Evolutionary conservation across 2,888 invertebrate species (phyloP), one percentile per base, ranked within the genome.

Genomic region (Marronus borbonicus): DNA sequence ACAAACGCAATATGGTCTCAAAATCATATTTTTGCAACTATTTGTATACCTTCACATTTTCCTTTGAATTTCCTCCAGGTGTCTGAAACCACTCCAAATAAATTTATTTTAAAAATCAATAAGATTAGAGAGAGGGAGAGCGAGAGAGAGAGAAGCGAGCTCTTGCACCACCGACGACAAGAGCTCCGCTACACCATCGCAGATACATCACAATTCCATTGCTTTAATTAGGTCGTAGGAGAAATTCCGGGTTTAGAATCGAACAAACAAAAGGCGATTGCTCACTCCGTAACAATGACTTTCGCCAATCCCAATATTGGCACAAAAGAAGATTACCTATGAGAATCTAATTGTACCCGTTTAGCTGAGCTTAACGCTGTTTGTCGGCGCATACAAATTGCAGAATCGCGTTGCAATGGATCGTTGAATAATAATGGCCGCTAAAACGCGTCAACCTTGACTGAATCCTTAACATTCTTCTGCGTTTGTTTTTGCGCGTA

Each of bases 251-350:
- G 8, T 2, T 58, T 58, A 58, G 55, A 58, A 58, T 58, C 55
- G n/a, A 20, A 20, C 55, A 58, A 58, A 58, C 55, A 58, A 58
- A 58, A 58, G 44, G 55, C 55, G 20, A 58, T 58, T 58, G 55
- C 20, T 20, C 55, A 20, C 20, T 58, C 55, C 8, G 20, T 20
- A 58, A 58, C 55, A 58, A 58, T 58, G 55, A 58, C 8, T 44
- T 8, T 20, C 24, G 20, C 17, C 55, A 58, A 58, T 58, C 55
- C 55, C 55, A 58, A 58, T 58, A 58, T 20, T 58, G 20, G 20
- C 20, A 58, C 55, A 58, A 58, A 58, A 17, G 20, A 58, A 17
- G 20, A 20, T 58, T 8, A 58, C 55, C 17, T 58, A 17, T 58
- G 55, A 58, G 55, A 58, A 58, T 58, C n/a, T 20, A 20, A 20